These are phyloP conservation scores for Ladona fulva DNA, from an alignment of 1,140 invertebrate genomes.

Conservation along the genomic window DNA sequence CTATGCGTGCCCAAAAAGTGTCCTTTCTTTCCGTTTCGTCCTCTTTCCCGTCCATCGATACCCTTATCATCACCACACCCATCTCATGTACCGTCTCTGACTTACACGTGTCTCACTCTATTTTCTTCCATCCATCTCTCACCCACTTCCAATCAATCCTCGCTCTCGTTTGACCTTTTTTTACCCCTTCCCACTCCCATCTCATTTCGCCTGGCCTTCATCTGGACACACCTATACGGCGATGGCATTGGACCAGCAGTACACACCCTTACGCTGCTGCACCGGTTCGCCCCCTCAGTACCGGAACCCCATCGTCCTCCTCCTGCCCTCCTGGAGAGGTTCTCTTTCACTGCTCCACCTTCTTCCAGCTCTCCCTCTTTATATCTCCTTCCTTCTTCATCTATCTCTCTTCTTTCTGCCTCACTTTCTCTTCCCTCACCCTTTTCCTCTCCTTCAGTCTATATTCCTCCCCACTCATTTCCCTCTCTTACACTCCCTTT, in stretches of 20 bases:
- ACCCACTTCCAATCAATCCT: constrained; percentile 14
- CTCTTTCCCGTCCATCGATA: neutral
- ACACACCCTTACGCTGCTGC: neutral
- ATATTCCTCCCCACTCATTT: no score
- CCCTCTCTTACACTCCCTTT: no score
- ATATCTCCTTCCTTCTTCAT: no score
- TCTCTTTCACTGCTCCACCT: neutral
- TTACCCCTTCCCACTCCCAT: constrained; percentile 16
- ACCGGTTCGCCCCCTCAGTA: neutral
- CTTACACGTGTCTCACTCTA: neutral
- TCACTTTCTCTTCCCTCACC: no score
- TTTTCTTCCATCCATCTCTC: neutral
- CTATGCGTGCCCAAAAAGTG: no score
- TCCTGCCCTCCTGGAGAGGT: neutral
- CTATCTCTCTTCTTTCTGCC: no score
- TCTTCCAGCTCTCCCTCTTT: constrained; percentile 16
- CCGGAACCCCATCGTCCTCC: constrained; percentile 16
- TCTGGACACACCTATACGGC: neutral
- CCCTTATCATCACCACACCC: neutral
- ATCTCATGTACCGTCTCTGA: neutral
- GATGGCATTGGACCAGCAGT: neutral
- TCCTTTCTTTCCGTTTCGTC: neutral
- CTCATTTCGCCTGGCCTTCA: neutral
- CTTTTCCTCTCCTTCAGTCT: no score
- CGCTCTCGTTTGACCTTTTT: constrained; percentile 21